Conservation (phyloP, 2,113 vertebrate species). For the Psittacula cyanocephala region DNA sequence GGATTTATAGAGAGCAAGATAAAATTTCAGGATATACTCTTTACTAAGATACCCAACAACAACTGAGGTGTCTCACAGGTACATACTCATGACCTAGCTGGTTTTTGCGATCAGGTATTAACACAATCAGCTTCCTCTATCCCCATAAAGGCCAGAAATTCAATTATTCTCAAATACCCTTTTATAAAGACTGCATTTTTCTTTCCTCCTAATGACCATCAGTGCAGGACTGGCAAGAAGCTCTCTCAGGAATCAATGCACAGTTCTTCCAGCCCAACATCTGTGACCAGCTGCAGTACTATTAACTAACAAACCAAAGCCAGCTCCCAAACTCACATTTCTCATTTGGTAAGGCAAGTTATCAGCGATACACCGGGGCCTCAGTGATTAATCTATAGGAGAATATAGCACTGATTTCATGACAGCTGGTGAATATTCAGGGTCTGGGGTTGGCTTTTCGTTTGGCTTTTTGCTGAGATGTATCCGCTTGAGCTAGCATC, state of each 20-base stretch:
- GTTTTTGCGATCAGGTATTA: not conserved
- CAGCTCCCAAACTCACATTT: slow-evolving; percentile 43
- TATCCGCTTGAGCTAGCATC: not conserved
- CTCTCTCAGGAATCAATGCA: slow-evolving; percentile 26
- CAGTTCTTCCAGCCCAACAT: slow-evolving; percentile 38
- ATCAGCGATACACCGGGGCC: slow-evolving; percentile 17
- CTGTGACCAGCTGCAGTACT: slow-evolving; percentile 51
- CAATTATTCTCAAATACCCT: not conserved
- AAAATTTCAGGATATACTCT: not conserved
- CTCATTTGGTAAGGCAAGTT: slow-evolving; percentile 59
- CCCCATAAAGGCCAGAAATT: not conserved
- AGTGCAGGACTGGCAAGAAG: slow-evolving; percentile 11
- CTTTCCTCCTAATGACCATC: not conserved
- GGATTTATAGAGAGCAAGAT: not conserved
- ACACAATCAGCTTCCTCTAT: not conserved
- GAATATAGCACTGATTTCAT: not conserved
- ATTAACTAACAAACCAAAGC: slow-evolving; percentile 24
- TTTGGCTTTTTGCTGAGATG: not conserved
- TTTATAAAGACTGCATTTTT: slow-evolving; percentile 2
- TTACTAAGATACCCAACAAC: not conserved
- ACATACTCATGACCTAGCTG: not conserved
- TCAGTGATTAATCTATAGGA: slow-evolving; percentile 16
- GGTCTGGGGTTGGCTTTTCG: not conserved
- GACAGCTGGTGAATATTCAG: slow-evolving; percentile 23
- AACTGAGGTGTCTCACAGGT: not conserved